phyloP scores from a whole-genome alignment of 1,140 invertebrate species.

The Drosophila ambigua region DNA sequence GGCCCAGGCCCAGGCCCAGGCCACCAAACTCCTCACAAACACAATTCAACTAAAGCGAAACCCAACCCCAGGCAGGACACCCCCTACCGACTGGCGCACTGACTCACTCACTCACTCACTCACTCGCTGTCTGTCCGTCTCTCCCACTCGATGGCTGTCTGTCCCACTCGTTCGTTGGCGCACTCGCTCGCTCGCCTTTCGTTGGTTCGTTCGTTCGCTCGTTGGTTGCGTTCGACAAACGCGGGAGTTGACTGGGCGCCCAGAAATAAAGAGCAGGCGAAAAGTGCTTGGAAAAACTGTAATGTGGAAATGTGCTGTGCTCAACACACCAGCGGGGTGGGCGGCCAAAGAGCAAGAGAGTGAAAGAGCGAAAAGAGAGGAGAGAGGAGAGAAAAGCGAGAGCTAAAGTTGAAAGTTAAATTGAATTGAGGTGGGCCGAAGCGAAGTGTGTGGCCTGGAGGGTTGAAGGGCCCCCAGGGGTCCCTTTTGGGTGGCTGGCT shows the following conservation, averaged over 20 bases:
- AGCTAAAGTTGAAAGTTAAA: conserved; percentile 76
- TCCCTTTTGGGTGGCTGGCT: conserved; percentile 58
- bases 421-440: conserved; percentile 66
- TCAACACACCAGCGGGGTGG: conserved; percentile 9
- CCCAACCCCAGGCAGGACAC: neutral
- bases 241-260: conserved; percentile 78
- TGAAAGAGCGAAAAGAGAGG: conserved; percentile 4
- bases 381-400: conserved; percentile 20
- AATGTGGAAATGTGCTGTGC: conserved; percentile 39
- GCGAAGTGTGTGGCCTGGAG: conserved; percentile 46
- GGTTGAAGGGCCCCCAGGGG: conserved; percentile 58
- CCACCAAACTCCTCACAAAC: too few relatives aligned
- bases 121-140: conserved; percentile 35
- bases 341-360: conserved; percentile 5
- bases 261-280: conserved; percentile 53
- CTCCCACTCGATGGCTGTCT: neutral
- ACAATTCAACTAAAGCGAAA: conserved; percentile 12
- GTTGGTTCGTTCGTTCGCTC: conserved; percentile 58
- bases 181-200: conserved; percentile 47
- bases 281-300: conserved; percentile 23
- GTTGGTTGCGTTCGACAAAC: conserved; percentile 74
- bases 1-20: neutral
- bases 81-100: neutral
- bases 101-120: conserved; percentile 40
- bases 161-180: conserved; percentile 33